Percentiles rank a stretch among this genome's conserved stretches.
Conservation (phyloP, 2,888 invertebrate species). For the Nemurella pictetii region DNA sequence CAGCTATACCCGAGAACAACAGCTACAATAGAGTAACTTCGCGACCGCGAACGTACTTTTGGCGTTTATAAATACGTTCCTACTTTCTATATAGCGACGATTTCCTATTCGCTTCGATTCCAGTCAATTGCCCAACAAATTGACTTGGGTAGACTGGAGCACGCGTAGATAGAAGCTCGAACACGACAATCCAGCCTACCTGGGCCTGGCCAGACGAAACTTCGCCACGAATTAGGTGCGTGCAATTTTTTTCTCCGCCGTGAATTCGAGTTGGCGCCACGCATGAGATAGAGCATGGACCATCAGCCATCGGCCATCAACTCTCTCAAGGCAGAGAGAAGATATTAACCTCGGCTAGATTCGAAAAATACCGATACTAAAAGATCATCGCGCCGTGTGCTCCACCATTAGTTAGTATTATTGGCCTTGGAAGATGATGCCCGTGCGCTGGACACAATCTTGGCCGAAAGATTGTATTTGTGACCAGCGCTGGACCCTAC, state of each 20-base stretch:
- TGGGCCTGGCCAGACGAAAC: too few relatives aligned
- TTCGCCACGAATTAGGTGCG: not conserved
- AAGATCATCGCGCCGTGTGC: not conserved
- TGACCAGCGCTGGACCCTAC: not conserved
- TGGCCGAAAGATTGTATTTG: not conserved
- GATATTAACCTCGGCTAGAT: not conserved
- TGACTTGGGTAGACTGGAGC: too few relatives aligned
- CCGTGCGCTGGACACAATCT: not conserved
- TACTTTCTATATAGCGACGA: not conserved
- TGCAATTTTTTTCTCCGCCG: not conserved
- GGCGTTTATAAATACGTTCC: not conserved
- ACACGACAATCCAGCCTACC: too few relatives aligned
- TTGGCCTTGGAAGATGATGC: not conserved
- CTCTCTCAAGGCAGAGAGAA: not conserved
- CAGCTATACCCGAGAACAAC: too few relatives aligned
- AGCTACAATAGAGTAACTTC: not conserved
- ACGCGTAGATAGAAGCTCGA: too few relatives aligned
- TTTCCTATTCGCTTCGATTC: not conserved
- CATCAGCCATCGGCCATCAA: not conserved
- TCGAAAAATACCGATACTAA: constrained; percentile 7
- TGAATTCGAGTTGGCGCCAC: not conserved
- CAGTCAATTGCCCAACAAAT: too few relatives aligned
- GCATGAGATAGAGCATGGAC: not conserved
- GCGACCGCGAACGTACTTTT: not conserved
- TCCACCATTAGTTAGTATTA: not conserved